Evolutionary conservation across 2,888 invertebrate genomes (phyloP).

Genomic region (Scrobipalpa atriplicella): DNA sequence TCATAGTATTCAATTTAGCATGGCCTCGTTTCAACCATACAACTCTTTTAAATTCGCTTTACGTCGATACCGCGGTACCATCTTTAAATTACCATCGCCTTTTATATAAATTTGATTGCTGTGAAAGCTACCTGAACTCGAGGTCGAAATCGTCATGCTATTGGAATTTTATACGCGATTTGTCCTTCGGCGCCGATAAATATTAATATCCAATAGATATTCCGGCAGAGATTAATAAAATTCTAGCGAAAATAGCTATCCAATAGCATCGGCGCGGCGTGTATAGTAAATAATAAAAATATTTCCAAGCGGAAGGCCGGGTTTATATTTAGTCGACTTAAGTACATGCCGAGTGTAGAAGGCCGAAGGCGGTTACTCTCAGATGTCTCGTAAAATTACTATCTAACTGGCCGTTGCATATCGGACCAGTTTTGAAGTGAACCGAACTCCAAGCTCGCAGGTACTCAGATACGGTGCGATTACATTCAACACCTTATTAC

Average conservation of each 20-base stretch:
- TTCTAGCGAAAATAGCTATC: conserved; percentile 21
- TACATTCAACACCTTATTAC: conserved; percentile 66
- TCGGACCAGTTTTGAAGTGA: conserved; percentile 64
- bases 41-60: conserved; percentile 52
- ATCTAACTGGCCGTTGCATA: conserved; percentile 69
- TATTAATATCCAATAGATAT: conserved; percentile 11
- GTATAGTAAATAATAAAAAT: conserved; percentile 30
- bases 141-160: conserved; percentile 39
- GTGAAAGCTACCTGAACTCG: conserved; percentile 40
- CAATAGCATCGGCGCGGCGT: conserved; percentile 12
- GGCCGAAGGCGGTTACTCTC: conserved; percentile 64
- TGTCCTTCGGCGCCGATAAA: conserved; percentile 14
- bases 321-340: conserved; percentile 51
- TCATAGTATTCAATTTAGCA: conserved; percentile 43
- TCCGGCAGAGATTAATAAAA: conserved; percentile 6
- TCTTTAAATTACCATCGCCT: conserved; percentile 52
- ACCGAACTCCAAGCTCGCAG: conserved; percentile 60
- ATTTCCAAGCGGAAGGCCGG: conserved; percentile 49
- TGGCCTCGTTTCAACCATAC: conserved; percentile 44
- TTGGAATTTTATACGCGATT: conserved; percentile 2
- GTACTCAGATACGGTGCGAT: conserved; percentile 61
- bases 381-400: conserved; percentile 76
- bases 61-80: conserved; percentile 41
- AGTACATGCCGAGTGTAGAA: conserved; percentile 47
- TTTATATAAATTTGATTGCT: conserved; percentile 45